Evolutionary conservation across 2,797 vertebrate genomes (phyloP), one percentile per base, ranked within the genome.

Genomic region (Halcyon leucocephala): DNA sequence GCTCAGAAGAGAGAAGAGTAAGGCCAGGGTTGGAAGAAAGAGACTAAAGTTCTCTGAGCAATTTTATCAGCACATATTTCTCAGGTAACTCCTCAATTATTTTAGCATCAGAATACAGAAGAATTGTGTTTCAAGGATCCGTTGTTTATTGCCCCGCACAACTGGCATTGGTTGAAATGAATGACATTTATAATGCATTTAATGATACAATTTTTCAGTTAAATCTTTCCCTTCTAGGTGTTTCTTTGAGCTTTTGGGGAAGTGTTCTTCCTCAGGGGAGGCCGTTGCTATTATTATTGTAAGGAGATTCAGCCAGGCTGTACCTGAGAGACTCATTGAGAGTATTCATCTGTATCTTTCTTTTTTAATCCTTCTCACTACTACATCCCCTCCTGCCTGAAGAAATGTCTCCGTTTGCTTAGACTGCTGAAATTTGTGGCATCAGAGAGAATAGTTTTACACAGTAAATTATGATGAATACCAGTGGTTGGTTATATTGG

Each of bases 191-290:
- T 31, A 89, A 35, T 74, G 28, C 17, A 28, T 82, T 90, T 92
- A 57, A n/a, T 79, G 14, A 71, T 31, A 46, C 41, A 62, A 16
- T 49, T 76, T 88, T 83, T 76, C 55, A 71, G 61, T 82, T 65
- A 86, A 90, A 92, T 82, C 65, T 85, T 91, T 87, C 22, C 10
- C 44, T 93, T 87, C 39, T 89, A 67, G 64, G 20, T 80, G 60
- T 64, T 92, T 84, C 81, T 84, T 73, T 41, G 66, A 80, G 64
- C 62, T 86, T 88, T 78, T 82, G 64, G 60, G 57, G 52, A 93
- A 94, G 46, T 31, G n/a, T 21, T 92, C 10, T 60, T 89, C 57
- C 83, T 87, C 80, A 89, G 60, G 89, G 90, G 55, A 89, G 44
- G 52, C 84, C 58, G 55, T 35, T 82, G 62, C 42, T 91, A 16